Conservation (phyloP, 2,888 invertebrate species). For the Noctua fimbriata region DNA sequence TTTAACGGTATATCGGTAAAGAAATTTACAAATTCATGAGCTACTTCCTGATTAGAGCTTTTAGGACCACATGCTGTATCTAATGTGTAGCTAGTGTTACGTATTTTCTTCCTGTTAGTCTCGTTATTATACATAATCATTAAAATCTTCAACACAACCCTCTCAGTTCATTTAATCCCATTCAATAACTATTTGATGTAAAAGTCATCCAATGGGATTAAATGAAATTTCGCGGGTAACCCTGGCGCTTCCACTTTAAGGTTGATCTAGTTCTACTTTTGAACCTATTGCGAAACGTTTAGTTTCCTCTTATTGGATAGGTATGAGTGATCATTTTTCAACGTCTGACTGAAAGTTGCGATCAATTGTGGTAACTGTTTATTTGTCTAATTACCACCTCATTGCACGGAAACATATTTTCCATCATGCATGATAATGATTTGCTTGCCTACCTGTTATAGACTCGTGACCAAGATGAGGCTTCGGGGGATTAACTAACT, state of each 20-base stretch:
- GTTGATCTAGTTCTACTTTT: background rate
- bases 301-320: background rate
- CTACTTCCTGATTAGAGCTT: too few relatives aligned
- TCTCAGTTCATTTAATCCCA: too few relatives aligned
- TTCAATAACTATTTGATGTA: too few relatives aligned
- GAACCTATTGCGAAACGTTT: background rate
- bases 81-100: too few relatives aligned
- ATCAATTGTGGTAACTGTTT: background rate
- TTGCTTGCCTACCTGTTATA: background rate
- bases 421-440: background rate
- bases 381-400: constrained; percentile 15
- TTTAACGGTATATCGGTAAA: too few relatives aligned
- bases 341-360: background rate
- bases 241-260: background rate
- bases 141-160: too few relatives aligned
- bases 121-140: too few relatives aligned
- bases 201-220: too few relatives aligned
- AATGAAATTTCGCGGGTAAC: too few relatives aligned
- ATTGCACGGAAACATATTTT: constrained; percentile 14
- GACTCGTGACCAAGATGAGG: constrained; percentile 18
- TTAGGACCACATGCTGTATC: too few relatives aligned
- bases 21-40: too few relatives aligned
- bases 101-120: too few relatives aligned
- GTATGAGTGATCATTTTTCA: background rate
- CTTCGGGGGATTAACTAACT: background rate